Evolutionary conservation across 1,140 invertebrate genomes (phyloP), one percentile per base, ranked within the genome.

Genomic region (Tetramorium simillimum): DNA sequence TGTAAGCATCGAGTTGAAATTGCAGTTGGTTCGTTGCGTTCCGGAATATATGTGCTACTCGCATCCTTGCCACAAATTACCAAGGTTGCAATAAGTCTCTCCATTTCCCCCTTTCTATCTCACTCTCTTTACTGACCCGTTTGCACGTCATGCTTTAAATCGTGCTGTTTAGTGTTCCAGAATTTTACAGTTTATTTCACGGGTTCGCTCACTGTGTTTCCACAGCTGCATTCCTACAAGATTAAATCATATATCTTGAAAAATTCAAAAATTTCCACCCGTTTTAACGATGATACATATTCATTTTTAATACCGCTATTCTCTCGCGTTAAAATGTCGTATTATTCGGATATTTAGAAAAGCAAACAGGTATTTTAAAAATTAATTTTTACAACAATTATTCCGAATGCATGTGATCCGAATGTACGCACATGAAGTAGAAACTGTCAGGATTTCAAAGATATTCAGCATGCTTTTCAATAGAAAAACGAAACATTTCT

Each of bases 111-210:
- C 21, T 43, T 46, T 70, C 43, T 49, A 49, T 53, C 16, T 46
- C 73, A 53, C 43, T 65, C 40, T 14, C 24, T 62, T 46, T 56
- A 9, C 69, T 53, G 7, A 60, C 40, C 24, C 40, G 40, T 28
- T 49, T 56, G 53, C 69, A 28, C 4, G 43, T 43, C n/a, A 73
- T 84, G 80, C 80, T 84, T 84, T 84, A 75, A 73, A 73, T 75
- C 80, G 80, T 60, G 69, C 53, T 84, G 80, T 84, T 84, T 75
- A 75, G 80, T 84, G 80, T 49, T 75, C 14, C 69, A 75, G 9
- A 40, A 65, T 88, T 65, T 46, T 70, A 65, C 28, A 40, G 63
- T 72, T 72, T 49, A 82, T 84, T 84, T 73, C 49, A 60, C 70
- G 14, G 21, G 46, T 37, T 43, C 37, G 40, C 5, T 21, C 56